Evolutionary conservation across 2,113 vertebrate species (phyloP).

Genomic region (Motacilla alba): DNA sequence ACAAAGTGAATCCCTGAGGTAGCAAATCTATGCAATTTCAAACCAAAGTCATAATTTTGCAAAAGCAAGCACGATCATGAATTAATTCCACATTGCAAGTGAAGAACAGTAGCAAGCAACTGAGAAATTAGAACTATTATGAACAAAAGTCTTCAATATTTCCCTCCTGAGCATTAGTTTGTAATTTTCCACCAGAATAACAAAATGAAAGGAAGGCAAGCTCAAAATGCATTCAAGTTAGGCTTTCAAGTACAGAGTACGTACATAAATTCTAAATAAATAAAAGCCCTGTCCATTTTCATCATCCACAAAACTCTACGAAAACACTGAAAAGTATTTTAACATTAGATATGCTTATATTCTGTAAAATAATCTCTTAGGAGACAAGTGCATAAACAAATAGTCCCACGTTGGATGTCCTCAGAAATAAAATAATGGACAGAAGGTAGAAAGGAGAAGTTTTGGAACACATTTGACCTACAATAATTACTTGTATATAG

Average conservation of each 20-base stretch:
- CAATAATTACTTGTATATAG: not conserved
- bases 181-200: not conserved
- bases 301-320: not conserved
- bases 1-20: not conserved
- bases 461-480: not conserved
- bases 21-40: not conserved
- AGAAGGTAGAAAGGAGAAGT: not conserved
- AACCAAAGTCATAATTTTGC: not conserved
- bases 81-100: not conserved
- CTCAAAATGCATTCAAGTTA: not conserved
- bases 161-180: not conserved
- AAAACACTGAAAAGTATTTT: not conserved
- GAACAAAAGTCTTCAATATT: not conserved
- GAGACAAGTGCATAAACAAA: not conserved
- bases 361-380: not conserved
- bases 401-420: not conserved
- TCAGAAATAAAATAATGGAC: not conserved
- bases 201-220: constrained; percentile 8
- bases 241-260: not conserved
- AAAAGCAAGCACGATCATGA: not conserved
- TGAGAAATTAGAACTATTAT: not conserved
- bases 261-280: not conserved
- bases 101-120: not conserved
- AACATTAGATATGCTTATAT: not conserved
- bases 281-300: not conserved